A percentile compares a stretch with the other conserved stretches of the same genome.
These are phyloP conservation scores for Pogonomyrmex californicus DNA, from an alignment of 1,140 invertebrate genomes.

Conservation along the genomic window DNA sequence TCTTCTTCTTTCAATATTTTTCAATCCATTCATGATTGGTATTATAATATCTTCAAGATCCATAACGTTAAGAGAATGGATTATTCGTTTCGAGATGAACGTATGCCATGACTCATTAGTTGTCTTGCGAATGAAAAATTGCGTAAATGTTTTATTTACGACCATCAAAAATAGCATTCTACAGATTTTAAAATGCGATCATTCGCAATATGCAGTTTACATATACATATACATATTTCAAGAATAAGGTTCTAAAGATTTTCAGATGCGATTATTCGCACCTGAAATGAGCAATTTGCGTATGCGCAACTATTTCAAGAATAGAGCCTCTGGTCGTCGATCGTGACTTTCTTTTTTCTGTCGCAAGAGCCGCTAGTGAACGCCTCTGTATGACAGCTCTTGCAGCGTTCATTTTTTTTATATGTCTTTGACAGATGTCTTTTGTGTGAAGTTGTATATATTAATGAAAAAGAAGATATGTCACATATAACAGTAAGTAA, in stretches of 20 bases:
- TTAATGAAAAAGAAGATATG: too few relatives aligned
- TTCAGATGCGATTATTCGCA: background rate
- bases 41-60: background rate
- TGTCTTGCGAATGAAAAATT: background rate
- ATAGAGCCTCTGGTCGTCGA: background rate
- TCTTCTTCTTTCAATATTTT: background rate
- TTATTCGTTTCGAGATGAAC: background rate
- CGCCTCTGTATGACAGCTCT: too few relatives aligned
- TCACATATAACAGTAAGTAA: too few relatives aligned
- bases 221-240: too few relatives aligned
- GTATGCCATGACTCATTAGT: background rate
- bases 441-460: too few relatives aligned
- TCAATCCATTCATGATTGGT: background rate
- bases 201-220: too few relatives aligned
- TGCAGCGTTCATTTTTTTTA: too few relatives aligned
- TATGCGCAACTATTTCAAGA: constrained; percentile 13
- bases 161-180: background rate
- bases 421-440: too few relatives aligned
- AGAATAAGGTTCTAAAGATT: too few relatives aligned
- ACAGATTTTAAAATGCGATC: too few relatives aligned
- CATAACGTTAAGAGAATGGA: background rate
- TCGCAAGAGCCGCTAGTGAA: too few relatives aligned
- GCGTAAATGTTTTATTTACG: background rate
- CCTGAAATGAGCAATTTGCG: background rate
- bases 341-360: too few relatives aligned